A percentile compares a stretch with the other conserved stretches of the same genome.
Conservation (phyloP, 2,888 invertebrate species). For the Gryllus longicercus region DNA sequence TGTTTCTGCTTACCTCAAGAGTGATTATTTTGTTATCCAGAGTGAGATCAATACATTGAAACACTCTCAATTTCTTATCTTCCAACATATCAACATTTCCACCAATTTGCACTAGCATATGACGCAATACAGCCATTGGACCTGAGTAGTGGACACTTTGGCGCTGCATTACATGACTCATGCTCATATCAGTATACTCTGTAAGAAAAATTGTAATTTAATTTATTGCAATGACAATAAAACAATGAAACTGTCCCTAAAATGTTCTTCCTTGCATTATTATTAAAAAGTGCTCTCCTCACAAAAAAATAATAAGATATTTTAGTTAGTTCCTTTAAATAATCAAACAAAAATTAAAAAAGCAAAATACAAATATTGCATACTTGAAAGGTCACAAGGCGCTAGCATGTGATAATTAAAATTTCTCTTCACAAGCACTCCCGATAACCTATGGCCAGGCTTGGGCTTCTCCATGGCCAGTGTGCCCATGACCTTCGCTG, state of each 20-base stretch:
- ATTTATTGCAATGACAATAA: slow-evolving; percentile 2
- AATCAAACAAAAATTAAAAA: too few species aligned
- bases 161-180: slow-evolving; percentile 88
- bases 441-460: slow-evolving; percentile 77
- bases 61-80: slow-evolving; percentile 74
- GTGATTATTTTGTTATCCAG: slow-evolving; percentile 79
- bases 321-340: too few species aligned
- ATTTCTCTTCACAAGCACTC: slow-evolving; percentile 92
- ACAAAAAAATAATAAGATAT: too few species aligned
- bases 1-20: slow-evolving; percentile 61
- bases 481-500: slow-evolving; percentile 94
- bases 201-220: slow-evolving; percentile 34
- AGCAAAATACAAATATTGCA: slow-evolving; percentile 42
- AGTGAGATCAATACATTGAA: slow-evolving; percentile 76
- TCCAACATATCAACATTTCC: slow-evolving; percentile 68
- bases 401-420: slow-evolving; percentile 96
- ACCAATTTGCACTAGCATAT: slow-evolving; percentile 74
- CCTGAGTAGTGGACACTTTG: slow-evolving; percentile 87
- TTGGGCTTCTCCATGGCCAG: slow-evolving; percentile 80
- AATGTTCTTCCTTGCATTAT: too few species aligned
- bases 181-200: slow-evolving; percentile 95
- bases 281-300: too few species aligned
- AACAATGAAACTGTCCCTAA: too few species aligned
- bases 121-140: slow-evolving; percentile 65
- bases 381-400: slow-evolving; percentile 84